Evolutionary conservation across 2,888 invertebrate genomes (phyloP).

Genomic region (Seira sanloemensis): DNA sequence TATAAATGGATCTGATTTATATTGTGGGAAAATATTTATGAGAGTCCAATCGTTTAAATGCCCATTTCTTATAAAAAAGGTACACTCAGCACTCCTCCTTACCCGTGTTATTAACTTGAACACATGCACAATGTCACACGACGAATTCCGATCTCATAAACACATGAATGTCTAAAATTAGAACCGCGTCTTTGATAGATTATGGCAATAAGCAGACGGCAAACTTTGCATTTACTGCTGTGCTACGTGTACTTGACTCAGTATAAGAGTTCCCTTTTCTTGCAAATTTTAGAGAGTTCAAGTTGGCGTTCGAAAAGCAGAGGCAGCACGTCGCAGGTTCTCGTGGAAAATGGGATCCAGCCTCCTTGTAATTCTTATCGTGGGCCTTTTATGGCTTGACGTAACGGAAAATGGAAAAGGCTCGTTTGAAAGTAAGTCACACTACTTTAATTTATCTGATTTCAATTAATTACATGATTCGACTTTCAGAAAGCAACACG

Average conservation of each 20-base stretch:
- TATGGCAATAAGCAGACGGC: neutral
- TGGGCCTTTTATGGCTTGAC: slow-evolving; percentile 71
- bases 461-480: slow-evolving; percentile 6
- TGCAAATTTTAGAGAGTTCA: slow-evolving; percentile 67
- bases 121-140: slow-evolving; percentile 52
- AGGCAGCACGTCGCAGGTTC: slow-evolving; percentile 68
- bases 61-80: too few species aligned
- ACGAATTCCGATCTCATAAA: slow-evolving; percentile 33
- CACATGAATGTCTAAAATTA: slow-evolving; percentile 51
- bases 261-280: slow-evolving; percentile 26
- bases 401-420: slow-evolving; percentile 73
- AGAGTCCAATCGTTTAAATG: too few species aligned
- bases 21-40: too few species aligned
- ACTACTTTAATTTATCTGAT: neutral
- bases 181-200: slow-evolving; percentile 37
- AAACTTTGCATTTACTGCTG: too few species aligned
- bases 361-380: slow-evolving; percentile 64
- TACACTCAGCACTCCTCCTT: too few species aligned
- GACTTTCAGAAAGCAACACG: slow-evolving; percentile 69
- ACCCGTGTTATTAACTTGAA: too few species aligned
- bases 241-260: slow-evolving; percentile 35
- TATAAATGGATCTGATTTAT: too few species aligned
- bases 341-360: slow-evolving; percentile 70
- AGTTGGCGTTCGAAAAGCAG: slow-evolving; percentile 67
- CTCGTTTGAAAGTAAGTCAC: slow-evolving; percentile 70